Conservation (phyloP, 2,113 vertebrate genomes). For the Crotalus horridus region DNA sequence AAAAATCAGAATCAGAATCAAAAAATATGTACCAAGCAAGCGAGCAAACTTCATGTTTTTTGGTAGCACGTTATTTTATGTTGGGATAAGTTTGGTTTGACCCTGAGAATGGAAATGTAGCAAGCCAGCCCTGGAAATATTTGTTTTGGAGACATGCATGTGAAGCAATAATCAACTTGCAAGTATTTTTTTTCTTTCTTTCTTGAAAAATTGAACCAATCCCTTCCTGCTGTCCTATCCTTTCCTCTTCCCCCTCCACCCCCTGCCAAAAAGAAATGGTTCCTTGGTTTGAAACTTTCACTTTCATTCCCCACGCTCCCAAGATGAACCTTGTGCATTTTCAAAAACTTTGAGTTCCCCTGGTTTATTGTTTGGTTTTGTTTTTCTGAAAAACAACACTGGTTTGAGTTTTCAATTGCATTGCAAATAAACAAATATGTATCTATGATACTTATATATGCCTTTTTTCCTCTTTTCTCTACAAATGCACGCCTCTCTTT, state of each 20-base stretch:
- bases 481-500: conserved; percentile 96
- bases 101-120: conserved; percentile 85
- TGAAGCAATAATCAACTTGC: conserved; percentile 74
- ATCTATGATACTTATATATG: conserved; percentile 18
- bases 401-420: conserved; percentile 89
- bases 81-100: conserved; percentile 81
- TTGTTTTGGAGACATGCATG: conserved; percentile 79
- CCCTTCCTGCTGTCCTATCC: neutral
- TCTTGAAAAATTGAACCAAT: conserved; percentile 62
- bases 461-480: conserved; percentile 83
- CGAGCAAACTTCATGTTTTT: conserved; percentile 57
- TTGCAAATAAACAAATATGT: conserved; percentile 69
- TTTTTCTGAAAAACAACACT: conserved; percentile 78
- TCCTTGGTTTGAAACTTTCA: conserved; percentile 76
- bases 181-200: conserved; percentile 67
- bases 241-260: conserved; percentile 20
- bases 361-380: conserved; percentile 55
- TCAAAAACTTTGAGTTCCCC: conserved; percentile 71
- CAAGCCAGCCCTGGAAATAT: conserved; percentile 69
- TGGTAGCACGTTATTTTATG: conserved; percentile 86
- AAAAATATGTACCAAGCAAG: conserved; percentile 42
- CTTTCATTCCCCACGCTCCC: conserved; percentile 48
- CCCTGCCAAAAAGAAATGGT: conserved; percentile 62
- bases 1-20: conserved; percentile 10
- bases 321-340: conserved; percentile 80